Evolutionary conservation across 2,888 invertebrate species (phyloP).

Genomic region (Caenorhabditis zanzibari): DNA sequence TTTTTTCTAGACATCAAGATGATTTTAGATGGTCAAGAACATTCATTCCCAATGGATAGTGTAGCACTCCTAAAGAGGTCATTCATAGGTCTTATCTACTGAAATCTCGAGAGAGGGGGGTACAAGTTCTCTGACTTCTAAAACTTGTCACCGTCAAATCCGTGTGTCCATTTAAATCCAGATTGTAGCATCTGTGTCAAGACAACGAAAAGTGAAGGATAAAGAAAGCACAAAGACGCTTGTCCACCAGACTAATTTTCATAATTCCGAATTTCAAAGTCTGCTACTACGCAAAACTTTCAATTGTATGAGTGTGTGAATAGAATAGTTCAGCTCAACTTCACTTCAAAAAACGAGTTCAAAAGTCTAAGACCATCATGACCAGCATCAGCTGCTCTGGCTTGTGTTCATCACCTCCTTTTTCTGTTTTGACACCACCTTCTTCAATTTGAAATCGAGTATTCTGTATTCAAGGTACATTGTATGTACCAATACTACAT

Average conservation of each 20-base stretch:
- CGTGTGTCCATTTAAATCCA: not conserved
- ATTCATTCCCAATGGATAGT: not conserved
- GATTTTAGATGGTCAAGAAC: not conserved
- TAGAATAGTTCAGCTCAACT: constrained; percentile 22
- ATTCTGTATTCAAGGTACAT: constrained; percentile 17
- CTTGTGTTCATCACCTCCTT: not conserved
- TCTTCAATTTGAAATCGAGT: not conserved
- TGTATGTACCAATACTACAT: constrained; percentile 30
- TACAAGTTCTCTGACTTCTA: not conserved
- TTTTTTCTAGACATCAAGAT: not conserved
- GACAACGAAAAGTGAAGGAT: not conserved
- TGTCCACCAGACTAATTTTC: constrained; percentile 21
- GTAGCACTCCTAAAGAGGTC: constrained; percentile 9
- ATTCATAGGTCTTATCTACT: constrained; percentile 5
- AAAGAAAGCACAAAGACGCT: not conserved
- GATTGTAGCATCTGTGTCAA: constrained; percentile 24
- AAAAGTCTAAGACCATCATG: constrained; percentile 34
- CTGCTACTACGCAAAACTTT: not conserved
- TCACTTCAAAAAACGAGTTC: constrained; percentile 8
- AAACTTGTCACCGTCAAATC: not conserved
- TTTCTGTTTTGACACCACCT: constrained; percentile 20
- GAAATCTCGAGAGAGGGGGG: not conserved
- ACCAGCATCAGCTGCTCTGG: constrained; percentile 15
- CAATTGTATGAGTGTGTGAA: not conserved
- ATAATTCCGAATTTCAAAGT: not conserved